A percentile compares a stretch with the other conserved stretches of the same genome.
These are phyloP conservation scores for Tetragnatha montana DNA, from an alignment of 2,888 invertebrate genomes.

Conservation along the genomic window DNA sequence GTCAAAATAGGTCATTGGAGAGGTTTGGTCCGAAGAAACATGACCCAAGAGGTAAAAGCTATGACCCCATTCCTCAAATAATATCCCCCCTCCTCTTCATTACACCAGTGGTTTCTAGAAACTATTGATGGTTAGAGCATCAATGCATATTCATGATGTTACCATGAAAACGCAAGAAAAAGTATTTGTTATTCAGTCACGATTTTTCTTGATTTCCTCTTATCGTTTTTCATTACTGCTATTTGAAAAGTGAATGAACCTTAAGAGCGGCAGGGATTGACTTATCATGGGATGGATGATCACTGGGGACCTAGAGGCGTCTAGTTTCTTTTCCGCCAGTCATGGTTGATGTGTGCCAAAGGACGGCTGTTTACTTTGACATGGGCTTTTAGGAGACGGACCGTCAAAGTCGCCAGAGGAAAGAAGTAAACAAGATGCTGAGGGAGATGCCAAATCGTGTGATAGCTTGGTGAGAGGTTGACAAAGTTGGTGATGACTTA, in stretches of 20 bases:
- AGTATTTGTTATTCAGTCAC: slow-evolving; percentile 30
- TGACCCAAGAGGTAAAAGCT: slow-evolving; percentile 44
- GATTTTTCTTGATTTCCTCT: slow-evolving; percentile 32
- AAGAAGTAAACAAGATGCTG: background rate
- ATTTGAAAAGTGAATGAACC: slow-evolving; percentile 39
- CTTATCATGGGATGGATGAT: slow-evolving; percentile 35
- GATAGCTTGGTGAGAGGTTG: too few relatives aligned
- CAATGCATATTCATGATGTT: slow-evolving; percentile 49
- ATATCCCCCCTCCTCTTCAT: slow-evolving; percentile 32
- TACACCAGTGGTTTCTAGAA: slow-evolving; percentile 33
- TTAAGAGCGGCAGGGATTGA: slow-evolving; percentile 25
- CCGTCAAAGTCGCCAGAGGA: background rate
- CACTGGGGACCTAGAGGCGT: slow-evolving; percentile 9
- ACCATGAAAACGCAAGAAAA: background rate
- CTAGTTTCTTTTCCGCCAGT: slow-evolving; percentile 3
- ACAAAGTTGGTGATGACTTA: too few relatives aligned
- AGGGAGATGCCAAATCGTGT: too few relatives aligned
- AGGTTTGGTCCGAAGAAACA: slow-evolving; percentile 58
- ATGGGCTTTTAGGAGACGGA: background rate
- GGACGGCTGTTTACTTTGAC: background rate
- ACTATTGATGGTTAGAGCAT: slow-evolving; percentile 43
- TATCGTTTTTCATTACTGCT: slow-evolving; percentile 26
- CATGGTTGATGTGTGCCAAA: background rate
- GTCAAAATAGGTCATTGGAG: slow-evolving; percentile 59
- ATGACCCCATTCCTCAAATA: slow-evolving; percentile 55